Evolutionary conservation across 2,113 vertebrate species (phyloP).

Genomic region (Phyllostomus discolor): DNA sequence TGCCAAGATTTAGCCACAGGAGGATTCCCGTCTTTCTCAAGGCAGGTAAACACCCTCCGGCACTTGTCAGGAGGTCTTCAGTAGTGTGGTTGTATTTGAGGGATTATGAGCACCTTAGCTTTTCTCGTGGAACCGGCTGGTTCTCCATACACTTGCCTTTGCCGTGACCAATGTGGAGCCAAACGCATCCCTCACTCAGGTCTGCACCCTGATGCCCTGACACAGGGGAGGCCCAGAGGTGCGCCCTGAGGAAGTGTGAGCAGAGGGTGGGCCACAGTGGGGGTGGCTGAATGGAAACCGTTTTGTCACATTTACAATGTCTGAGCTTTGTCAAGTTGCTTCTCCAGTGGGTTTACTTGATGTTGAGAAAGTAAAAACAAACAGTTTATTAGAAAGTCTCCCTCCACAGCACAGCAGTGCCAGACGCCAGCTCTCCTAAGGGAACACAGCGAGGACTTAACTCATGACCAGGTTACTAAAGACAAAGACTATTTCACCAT

Average conservation of each 20-base stretch:
- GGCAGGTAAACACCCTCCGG: background rate
- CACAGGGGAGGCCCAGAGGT: fast-evolving
- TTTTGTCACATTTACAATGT: background rate
- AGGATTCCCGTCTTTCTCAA: background rate
- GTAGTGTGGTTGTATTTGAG: background rate
- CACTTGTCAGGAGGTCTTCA: background rate
- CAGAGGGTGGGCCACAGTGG: background rate
- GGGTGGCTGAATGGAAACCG: background rate
- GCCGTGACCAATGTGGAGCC: background rate
- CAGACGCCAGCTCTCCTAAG: background rate
- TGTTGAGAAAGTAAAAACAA: background rate
- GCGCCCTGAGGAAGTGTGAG: background rate
- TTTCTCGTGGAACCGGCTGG: background rate
- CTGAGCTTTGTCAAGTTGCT: background rate
- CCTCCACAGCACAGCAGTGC: background rate
- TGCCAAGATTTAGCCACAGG: background rate
- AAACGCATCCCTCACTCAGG: fast-evolving
- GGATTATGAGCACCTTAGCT: background rate
- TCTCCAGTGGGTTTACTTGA: background rate
- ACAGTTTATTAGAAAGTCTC: background rate
- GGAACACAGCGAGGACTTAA: background rate
- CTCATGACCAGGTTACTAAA: background rate
- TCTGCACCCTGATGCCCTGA: background rate
- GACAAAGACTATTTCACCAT: background rate
- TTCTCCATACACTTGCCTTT: background rate